A percentile compares a stretch with the other conserved stretches of the same genome.
phyloP scores from a whole-genome alignment of 2,113 vertebrate species.

The Arizona elegans region DNA sequence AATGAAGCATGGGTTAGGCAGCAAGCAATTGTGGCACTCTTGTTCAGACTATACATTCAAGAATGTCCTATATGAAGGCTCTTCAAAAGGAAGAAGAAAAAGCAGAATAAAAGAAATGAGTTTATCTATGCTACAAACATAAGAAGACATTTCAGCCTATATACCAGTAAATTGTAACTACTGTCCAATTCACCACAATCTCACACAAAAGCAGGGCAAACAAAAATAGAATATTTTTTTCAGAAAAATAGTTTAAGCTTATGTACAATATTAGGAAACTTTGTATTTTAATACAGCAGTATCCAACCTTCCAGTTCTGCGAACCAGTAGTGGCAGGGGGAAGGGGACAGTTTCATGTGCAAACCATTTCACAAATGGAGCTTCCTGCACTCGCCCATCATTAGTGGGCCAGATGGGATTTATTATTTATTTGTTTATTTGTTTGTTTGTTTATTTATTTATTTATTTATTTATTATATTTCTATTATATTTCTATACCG shows the following conservation, averaged over 20 bases:
- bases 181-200: background rate
- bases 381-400: no score
- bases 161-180: background rate
- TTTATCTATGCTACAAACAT: background rate
- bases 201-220: background rate
- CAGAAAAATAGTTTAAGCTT: background rate
- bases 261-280: background rate
- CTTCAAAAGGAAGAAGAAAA: background rate
- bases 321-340: no score
- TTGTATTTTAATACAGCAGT: background rate
- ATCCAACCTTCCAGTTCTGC: no score
- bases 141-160: background rate
- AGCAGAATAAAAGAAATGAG: background rate
- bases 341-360: no score
- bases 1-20: background rate
- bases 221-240: background rate
- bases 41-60: background rate
- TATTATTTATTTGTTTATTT: no score
- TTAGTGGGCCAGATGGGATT: no score
- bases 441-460: no score
- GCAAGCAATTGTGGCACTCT: background rate
- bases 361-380: no score
- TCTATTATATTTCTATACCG: no score
- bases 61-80: background rate
- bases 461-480: no score